Base-by-base conservation (phyloP, 1,140 invertebrate species). In the Drosophila nigrodunni region DNA sequence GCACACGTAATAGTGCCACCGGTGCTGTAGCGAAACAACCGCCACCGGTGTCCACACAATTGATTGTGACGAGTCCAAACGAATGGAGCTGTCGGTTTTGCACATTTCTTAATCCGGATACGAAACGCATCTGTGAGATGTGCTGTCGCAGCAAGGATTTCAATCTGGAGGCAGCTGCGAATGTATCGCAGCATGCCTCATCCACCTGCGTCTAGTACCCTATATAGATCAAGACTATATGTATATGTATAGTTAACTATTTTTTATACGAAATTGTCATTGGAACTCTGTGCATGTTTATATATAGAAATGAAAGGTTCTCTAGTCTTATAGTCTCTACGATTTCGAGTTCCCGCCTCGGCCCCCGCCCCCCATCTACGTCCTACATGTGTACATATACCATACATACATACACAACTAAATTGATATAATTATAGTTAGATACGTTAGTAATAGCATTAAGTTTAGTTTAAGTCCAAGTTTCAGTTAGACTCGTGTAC, bases 71-170 rank as follows among this genome's bases (percentile, higher is more conserved):
- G 9, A 79, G 79, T 59, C 78, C 89, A 21, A 89, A 88, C 49
- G 91, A 92, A 35, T 96, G 96, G 96, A 93, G 94, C 65, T 96
- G 96, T 90, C 93, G 92, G 0, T 93, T 94, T 34, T 96, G 96
- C 91, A 96, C 96, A 15, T 96, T 93, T 92, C 90, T 95, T 2
- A 97, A 97, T 90, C 78, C 93, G 3, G 78, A 91, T 5, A 83
- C 92, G 0, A 93, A 88, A 50, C 94, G 94, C 25, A 95, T 96
- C 73, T 97, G 96, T 87, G 95, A 96, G 66, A 96, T 96, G 94
- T 97, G 96, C 82, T 93, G 94, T 21, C 96, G 95, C 78, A 92
- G 83, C 55, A 92, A 91, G 76, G 91, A 92, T 55, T 92, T 90
- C 30, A 91, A 82, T 65, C 59, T 85, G 35, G 85, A 91, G 67